These are phyloP conservation scores for Drosophila neutralis DNA, from an alignment of 2,888 invertebrate genomes.

Conservation along the genomic window DNA sequence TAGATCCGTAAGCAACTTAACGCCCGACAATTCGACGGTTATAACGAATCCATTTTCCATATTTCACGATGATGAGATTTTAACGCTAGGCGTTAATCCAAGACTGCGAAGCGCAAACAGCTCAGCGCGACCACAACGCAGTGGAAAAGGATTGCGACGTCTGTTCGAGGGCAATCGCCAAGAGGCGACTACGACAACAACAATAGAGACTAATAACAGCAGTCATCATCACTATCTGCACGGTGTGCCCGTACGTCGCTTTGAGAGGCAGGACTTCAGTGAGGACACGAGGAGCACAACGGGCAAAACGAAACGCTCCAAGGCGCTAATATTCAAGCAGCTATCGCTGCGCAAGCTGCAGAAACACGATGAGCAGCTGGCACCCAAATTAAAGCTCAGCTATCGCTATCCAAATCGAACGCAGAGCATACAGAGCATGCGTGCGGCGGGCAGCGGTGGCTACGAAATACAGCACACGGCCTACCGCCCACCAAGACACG, in stretches of 20 bases:
- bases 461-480: constrained; percentile 67
- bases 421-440: constrained; percentile 77
- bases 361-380: constrained; percentile 50
- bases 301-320: constrained; percentile 45
- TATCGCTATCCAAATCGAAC: constrained; percentile 84
- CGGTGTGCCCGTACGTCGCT: constrained; percentile 80
- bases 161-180: constrained; percentile 63
- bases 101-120: constrained; percentile 70
- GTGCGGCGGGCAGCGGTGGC: constrained; percentile 56
- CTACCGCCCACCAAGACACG: constrained; percentile 49
- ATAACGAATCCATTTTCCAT: constrained; percentile 84
- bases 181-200: constrained; percentile 10
- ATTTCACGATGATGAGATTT: constrained; percentile 81
- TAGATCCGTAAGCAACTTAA: constrained; percentile 73
- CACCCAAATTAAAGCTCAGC: constrained; percentile 81
- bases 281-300: constrained; percentile 3
- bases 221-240: constrained; percentile 72
- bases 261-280: constrained; percentile 82
- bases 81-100: constrained; percentile 76
- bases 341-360: constrained; percentile 75
- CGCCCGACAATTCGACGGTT: constrained; percentile 81
- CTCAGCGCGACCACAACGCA: constrained; percentile 41
- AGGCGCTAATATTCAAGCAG: constrained; percentile 76
- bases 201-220: not conserved
- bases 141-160: constrained; percentile 71